These are phyloP conservation scores for Panthera uncia DNA, from an alignment of 2,113 vertebrate species.

Conservation along the genomic window DNA sequence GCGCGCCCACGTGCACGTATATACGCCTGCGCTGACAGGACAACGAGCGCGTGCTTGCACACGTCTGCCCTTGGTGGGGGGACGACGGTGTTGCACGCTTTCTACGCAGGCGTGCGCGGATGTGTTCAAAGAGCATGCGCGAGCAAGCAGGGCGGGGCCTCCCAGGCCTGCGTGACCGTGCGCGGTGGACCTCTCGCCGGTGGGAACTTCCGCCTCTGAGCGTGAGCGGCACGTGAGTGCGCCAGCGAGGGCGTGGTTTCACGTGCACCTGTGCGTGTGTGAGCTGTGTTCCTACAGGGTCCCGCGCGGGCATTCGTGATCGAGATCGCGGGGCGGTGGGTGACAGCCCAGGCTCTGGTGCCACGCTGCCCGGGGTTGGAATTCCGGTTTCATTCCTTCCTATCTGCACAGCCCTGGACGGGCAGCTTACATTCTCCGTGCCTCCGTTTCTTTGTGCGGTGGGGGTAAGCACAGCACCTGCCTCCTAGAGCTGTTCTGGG, in stretches of 20 bases:
- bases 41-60: too few relatives aligned
- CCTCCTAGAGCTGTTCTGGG: neutral
- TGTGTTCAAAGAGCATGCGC: neutral
- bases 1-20: rapidly evolving
- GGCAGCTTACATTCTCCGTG: neutral
- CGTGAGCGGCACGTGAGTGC: rapidly evolving
- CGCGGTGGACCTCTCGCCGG: rapidly evolving
- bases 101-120: rapidly evolving
- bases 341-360: neutral
- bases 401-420: rapidly evolving
- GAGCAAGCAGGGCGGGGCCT: rapidly evolving
- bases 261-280: rapidly evolving
- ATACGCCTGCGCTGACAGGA: neutral
- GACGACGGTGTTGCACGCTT: too few relatives aligned
- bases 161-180: rapidly evolving
- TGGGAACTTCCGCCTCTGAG: rapidly evolving
- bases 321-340: rapidly evolving
- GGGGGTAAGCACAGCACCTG: neutral
- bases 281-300: neutral
- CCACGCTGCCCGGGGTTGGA: rapidly evolving
- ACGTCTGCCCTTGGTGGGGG: rapidly evolving
- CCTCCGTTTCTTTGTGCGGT: neutral
- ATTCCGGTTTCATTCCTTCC: neutral
- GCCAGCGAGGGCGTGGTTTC: neutral
- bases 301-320: neutral